Evolutionary conservation across 2,113 vertebrate genomes (phyloP).

Genomic region (Corapipo altera): DNA sequence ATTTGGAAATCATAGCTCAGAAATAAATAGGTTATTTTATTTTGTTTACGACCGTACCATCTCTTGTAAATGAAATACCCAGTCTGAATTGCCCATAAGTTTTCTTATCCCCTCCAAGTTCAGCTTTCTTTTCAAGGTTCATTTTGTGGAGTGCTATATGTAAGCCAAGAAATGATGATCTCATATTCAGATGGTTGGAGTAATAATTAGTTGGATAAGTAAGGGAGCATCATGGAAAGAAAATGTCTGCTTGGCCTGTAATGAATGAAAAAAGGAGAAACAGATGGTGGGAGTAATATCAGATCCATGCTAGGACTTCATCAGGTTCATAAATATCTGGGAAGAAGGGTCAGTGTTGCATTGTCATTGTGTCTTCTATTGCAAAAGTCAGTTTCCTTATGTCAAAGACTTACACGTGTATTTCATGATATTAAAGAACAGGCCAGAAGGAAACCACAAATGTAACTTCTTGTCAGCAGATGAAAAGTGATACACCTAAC

Average conservation of each 20-base stretch:
- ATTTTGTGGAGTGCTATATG: background rate
- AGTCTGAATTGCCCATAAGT: background rate
- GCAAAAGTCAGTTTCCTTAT: background rate
- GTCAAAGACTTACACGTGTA: background rate
- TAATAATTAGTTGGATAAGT: background rate
- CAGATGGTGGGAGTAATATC: background rate
- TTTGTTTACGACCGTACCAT: background rate
- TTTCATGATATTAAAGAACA: background rate
- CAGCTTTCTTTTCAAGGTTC: background rate
- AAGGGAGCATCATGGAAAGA: background rate
- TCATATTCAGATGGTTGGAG: background rate
- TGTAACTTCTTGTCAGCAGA: background rate
- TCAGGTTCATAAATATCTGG: background rate
- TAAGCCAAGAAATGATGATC: background rate
- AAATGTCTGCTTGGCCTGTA: background rate
- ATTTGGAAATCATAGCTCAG: background rate
- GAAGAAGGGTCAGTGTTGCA: background rate
- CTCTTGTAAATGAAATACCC: background rate
- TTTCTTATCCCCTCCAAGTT: background rate
- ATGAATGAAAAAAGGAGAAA: background rate
- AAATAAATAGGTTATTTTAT: background rate
- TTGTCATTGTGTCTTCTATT: background rate
- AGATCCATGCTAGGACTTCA: background rate
- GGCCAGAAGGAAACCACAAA: background rate
- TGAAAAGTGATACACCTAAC: background rate